A percentile compares a stretch with the other conserved stretches of the same genome.
phyloP scores from a whole-genome alignment of 2,888 invertebrate genomes.

The Plagodis pulveraria region DNA sequence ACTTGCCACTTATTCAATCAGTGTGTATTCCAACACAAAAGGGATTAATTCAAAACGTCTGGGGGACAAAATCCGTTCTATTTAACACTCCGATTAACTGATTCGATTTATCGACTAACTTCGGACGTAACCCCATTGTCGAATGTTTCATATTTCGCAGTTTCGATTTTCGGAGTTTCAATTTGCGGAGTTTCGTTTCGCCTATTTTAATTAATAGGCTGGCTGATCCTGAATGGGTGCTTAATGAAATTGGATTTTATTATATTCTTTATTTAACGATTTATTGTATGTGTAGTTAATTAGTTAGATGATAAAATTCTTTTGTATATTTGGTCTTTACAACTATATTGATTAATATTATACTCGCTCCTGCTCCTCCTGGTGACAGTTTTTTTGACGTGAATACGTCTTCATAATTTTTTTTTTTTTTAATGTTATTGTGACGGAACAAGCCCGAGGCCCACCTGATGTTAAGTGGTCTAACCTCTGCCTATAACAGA shows the following conservation, averaged over 20 bases:
- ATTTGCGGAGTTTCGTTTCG: conserved; percentile 17
- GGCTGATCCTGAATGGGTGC: background rate
- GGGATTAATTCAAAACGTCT: conserved; percentile 55
- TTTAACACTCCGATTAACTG: conserved; percentile 63
- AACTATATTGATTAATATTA: too few species aligned
- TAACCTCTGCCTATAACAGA: too few species aligned
- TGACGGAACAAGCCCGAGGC: too few species aligned
- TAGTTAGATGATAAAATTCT: too few species aligned
- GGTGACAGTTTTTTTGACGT: too few species aligned
- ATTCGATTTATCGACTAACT: conserved; percentile 60
- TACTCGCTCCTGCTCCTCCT: too few species aligned
- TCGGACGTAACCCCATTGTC: conserved; percentile 41
- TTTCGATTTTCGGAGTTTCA: conserved; percentile 21
- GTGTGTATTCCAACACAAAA: conserved; percentile 37
- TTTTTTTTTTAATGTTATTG: too few species aligned
- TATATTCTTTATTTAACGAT: background rate
- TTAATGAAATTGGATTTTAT: conserved; percentile 2
- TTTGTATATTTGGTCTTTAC: too few species aligned
- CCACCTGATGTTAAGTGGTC: too few species aligned
- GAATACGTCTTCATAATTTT: too few species aligned
- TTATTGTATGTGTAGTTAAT: background rate
- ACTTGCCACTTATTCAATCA: conserved; percentile 23
- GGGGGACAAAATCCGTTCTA: conserved; percentile 52
- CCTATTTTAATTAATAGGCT: conserved; percentile 19
- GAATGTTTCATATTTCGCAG: conserved; percentile 41